Conservation (phyloP, 64 coral and sea anemone genomes). For the Montipora sp. region DNA sequence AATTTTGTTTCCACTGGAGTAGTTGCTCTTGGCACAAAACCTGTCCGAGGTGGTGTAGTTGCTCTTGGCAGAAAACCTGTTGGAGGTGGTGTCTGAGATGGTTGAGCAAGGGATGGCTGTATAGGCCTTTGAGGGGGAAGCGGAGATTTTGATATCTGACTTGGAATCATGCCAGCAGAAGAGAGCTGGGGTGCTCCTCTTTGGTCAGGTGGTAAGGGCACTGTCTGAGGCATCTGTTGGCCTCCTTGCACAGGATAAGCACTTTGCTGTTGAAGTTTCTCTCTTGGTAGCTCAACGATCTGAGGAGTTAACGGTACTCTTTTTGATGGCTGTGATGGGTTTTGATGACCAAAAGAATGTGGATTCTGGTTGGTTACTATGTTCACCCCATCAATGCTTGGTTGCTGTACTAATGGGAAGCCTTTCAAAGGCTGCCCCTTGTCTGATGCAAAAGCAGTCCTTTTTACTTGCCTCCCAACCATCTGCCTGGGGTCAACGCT, state of each 20-base stretch:
- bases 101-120: neutral
- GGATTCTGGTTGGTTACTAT: neutral
- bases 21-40: constrained; percentile 30
- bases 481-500: neutral
- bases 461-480: constrained; percentile 18
- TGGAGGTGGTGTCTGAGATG: constrained; percentile 31
- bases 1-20: neutral
- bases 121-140: neutral
- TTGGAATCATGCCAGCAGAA: neutral
- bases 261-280: neutral
- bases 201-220: constrained; percentile 2
- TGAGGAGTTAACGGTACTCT: constrained; percentile 22
- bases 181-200: neutral
- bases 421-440: constrained; percentile 8
- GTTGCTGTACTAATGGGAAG: neutral
- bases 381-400: neutral
- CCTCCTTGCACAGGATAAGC: neutral
- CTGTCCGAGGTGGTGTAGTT: neutral
- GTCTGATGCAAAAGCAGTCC: neutral
- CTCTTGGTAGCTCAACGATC: neutral
- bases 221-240: neutral
- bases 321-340: neutral
- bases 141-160: neutral
- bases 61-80: constrained; percentile 35
- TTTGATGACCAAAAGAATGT: constrained; percentile 3